A percentile compares a stretch with the other conserved stretches of the same genome.
Conservation (phyloP, 1,140 invertebrate species). For the Alviniconcha marisindica region DNA sequence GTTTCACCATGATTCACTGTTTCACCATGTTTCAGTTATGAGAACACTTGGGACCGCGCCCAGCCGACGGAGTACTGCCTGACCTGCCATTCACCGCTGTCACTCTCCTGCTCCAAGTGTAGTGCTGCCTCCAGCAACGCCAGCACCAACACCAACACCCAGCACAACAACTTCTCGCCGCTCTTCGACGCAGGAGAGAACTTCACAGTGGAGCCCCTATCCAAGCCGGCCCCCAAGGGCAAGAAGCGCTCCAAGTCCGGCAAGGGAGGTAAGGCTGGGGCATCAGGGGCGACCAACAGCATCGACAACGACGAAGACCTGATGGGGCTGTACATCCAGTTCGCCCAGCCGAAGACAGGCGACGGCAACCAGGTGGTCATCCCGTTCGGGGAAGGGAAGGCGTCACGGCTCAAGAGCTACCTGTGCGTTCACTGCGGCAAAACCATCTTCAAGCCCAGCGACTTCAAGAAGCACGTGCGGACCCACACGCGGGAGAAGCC, state of each 20-base stretch:
- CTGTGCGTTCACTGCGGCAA: constrained; percentile 30
- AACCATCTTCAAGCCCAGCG: constrained; percentile 24
- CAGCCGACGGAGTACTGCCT: constrained; percentile 16
- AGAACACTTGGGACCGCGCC: constrained; percentile 15
- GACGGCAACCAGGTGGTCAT: background rate
- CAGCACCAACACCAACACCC: background rate
- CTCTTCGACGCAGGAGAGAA: constrained; percentile 1
- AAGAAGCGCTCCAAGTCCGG: background rate
- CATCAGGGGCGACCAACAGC: background rate
- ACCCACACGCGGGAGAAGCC: constrained; percentile 46
- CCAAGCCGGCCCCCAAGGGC: background rate
- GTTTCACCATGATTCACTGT: no score
- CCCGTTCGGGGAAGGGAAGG: background rate
- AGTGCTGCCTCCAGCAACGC: background rate
- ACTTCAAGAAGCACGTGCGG: constrained; percentile 36
- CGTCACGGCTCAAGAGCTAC: constrained; percentile 11
- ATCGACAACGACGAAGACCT: constrained; percentile 16
- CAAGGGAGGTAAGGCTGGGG: background rate
- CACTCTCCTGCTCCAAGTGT: constrained; percentile 14
- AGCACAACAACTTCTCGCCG: background rate
- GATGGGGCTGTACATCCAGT: background rate
- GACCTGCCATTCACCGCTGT: constrained; percentile 12
- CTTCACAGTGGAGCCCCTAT: background rate
- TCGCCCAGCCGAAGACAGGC: background rate
- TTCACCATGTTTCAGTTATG: constrained; percentile 17